These are phyloP conservation scores for Stictocephala bisonia DNA, from an alignment of 2,888 invertebrate species.

Conservation along the genomic window DNA sequence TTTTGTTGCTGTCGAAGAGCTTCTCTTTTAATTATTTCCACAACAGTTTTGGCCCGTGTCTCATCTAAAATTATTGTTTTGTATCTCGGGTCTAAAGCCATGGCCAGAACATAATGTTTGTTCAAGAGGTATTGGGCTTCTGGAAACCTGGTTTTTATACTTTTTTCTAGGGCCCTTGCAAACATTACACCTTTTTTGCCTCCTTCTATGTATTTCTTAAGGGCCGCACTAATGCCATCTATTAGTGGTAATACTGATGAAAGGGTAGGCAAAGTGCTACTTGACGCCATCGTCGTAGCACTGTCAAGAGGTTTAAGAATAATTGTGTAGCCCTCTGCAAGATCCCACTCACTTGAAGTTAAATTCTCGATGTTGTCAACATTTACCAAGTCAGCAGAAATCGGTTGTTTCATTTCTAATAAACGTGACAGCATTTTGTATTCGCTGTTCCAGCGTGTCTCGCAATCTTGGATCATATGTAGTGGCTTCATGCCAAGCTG, in stretches of 20 bases:
- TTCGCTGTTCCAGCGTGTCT: constrained; percentile 6
- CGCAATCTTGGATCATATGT: not conserved
- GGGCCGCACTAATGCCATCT: not conserved
- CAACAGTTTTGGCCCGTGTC: not conserved
- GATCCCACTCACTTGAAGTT: not conserved
- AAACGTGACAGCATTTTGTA: not conserved
- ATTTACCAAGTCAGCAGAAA: not conserved
- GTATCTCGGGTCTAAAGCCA: not conserved
- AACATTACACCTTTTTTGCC: not conserved
- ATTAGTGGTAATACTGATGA: not conserved
- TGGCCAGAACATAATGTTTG: not conserved
- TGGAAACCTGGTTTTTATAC: not conserved
- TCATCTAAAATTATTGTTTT: not conserved
- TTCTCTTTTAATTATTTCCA: too few relatives aligned
- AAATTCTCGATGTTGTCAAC: too few relatives aligned
- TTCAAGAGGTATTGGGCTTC: not conserved
- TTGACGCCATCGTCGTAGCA: not conserved
- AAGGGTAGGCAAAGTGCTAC: not conserved
- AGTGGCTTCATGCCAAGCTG: not conserved
- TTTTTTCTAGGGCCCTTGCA: not conserved
- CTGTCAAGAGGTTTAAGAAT: not conserved
- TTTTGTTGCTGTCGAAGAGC: too few relatives aligned
- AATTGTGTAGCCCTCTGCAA: not conserved
- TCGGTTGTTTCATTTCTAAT: not conserved
- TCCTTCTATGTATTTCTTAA: not conserved